Evolutionary conservation across 2,113 vertebrate genomes (phyloP).

Genomic region (Corydoras maculifer): DNA sequence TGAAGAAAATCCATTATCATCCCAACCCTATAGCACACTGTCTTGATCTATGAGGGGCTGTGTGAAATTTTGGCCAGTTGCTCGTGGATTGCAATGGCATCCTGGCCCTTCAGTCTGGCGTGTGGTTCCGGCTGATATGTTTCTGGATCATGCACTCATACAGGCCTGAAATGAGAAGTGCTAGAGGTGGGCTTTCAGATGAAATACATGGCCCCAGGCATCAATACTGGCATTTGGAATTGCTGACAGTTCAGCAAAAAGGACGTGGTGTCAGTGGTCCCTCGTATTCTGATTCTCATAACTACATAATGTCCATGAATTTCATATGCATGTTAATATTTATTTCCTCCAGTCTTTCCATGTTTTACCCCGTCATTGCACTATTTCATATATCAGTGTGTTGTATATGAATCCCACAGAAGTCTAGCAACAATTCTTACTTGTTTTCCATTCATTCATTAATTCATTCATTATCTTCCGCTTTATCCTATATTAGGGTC

Average conservation of each 20-base stretch:
- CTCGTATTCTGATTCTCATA: slow-evolving; percentile 5
- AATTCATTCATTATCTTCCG: too few species aligned
- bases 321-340: slow-evolving; percentile 24
- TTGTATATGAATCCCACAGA: neutral
- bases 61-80: neutral
- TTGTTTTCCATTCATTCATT: too few species aligned
- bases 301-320: slow-evolving; percentile 3
- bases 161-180: slow-evolving; percentile 17
- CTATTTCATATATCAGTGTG: neutral
- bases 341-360: neutral
- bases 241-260: neutral
- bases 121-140: slow-evolving; percentile 5
- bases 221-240: neutral
- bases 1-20: neutral
- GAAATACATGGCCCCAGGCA: neutral
- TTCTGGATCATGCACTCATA: slow-evolving; percentile 7
- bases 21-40: neutral
- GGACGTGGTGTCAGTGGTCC: neutral
- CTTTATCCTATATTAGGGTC: too few species aligned
- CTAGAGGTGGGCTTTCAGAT: slow-evolving; percentile 8
- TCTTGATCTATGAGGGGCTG: neutral
- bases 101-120: neutral
- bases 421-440: too few species aligned
- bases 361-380: neutral
- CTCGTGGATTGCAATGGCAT: neutral